These are phyloP conservation scores for Sacculina carcini DNA, from an alignment of 2,888 invertebrate species.

Conservation along the genomic window DNA sequence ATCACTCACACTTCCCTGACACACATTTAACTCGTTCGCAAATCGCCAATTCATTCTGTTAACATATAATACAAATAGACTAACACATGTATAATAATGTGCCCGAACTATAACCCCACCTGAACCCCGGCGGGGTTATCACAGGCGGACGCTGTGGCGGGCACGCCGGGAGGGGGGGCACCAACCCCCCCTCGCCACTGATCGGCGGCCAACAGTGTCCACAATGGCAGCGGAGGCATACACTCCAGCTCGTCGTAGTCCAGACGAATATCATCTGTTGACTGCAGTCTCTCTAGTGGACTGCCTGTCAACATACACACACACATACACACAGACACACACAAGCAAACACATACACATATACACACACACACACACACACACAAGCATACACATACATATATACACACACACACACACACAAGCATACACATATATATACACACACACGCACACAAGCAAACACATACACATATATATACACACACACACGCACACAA, in stretches of 20 bases:
- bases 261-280: slow-evolving; percentile 57
- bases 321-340: not conserved
- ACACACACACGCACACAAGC: slow-evolving; percentile 3
- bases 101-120: too few relatives aligned
- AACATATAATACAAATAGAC: too few relatives aligned
- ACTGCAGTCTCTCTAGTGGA: not conserved
- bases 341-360: not conserved
- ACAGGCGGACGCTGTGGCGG: too few relatives aligned
- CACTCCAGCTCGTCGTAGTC: slow-evolving; percentile 90
- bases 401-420: slow-evolving; percentile 9
- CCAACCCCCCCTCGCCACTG: slow-evolving; percentile 16
- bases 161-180: too few relatives aligned
- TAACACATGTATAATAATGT: too few relatives aligned
- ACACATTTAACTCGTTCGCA: too few relatives aligned
- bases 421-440: not conserved
- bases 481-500: not conserved
- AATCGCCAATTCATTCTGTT: too few relatives aligned
- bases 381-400: slow-evolving; percentile 7
- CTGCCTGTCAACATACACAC: not conserved
- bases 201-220: slow-evolving; percentile 85
- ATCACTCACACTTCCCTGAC: too few relatives aligned
- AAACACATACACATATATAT: slow-evolving; percentile 11
- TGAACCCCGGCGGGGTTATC: too few relatives aligned
- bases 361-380: not conserved
- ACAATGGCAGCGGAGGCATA: slow-evolving; percentile 89